These are phyloP conservation scores for Agriopis marginaria DNA, from an alignment of 2,888 invertebrate species.

Conservation along the genomic window DNA sequence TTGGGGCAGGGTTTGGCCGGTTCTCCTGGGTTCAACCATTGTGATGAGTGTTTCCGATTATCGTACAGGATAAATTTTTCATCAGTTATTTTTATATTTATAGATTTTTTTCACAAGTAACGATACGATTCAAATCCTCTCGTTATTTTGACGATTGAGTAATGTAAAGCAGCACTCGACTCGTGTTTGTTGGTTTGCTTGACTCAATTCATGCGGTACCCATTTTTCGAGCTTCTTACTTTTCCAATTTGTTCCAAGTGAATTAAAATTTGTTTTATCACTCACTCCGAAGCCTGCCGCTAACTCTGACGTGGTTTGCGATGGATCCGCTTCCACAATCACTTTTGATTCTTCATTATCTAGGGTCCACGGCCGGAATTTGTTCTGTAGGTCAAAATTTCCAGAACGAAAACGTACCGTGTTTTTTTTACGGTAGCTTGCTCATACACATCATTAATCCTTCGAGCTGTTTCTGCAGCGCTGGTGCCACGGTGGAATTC, in stretches of 20 bases:
- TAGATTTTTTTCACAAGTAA: too few relatives aligned
- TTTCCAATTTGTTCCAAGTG: slow-evolving; percentile 42
- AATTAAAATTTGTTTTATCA: neutral
- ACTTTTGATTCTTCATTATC: slow-evolving; percentile 32
- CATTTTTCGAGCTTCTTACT: slow-evolving; percentile 35
- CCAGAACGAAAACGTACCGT: slow-evolving; percentile 41
- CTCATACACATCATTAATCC: slow-evolving; percentile 35
- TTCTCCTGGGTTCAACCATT: slow-evolving; percentile 45
- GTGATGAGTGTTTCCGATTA: slow-evolving; percentile 43
- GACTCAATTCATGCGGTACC: slow-evolving; percentile 39
- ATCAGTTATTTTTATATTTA: too few relatives aligned
- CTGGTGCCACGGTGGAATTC: slow-evolving; percentile 42
- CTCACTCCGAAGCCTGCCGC: neutral
- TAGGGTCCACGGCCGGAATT: slow-evolving; percentile 26
- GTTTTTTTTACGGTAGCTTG: slow-evolving; percentile 36
- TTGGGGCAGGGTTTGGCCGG: slow-evolving; percentile 31
- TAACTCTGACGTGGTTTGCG: neutral
- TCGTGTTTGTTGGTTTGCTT: slow-evolving; percentile 32
- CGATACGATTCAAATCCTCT: slow-evolving; percentile 35
- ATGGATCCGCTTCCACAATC: slow-evolving; percentile 40
- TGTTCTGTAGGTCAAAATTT: slow-evolving; percentile 40
- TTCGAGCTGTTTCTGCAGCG: slow-evolving; percentile 46
- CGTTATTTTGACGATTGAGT: slow-evolving; percentile 39
- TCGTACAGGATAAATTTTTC: slow-evolving; percentile 42
- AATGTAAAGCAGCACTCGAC: slow-evolving; percentile 35